Evolutionary conservation across 2,888 invertebrate species (phyloP).

Genomic region (Ochropacha duplaris): DNA sequence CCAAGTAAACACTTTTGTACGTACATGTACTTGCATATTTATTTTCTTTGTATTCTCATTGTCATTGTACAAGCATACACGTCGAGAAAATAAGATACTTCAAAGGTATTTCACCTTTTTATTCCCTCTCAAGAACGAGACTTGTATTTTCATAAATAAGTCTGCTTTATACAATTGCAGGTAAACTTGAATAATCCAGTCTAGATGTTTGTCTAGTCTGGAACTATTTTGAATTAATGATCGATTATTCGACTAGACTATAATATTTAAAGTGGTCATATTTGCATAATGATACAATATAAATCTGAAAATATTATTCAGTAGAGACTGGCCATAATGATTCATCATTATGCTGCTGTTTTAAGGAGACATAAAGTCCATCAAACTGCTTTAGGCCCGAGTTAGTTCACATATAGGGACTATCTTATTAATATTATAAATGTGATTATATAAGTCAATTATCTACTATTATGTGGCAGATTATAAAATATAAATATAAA

Average conservation of each 20-base stretch:
- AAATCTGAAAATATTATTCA: too few relatives aligned
- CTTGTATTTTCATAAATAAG: conserved; percentile 4
- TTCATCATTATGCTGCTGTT: too few relatives aligned
- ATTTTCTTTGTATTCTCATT: background rate
- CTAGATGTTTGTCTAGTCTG: background rate
- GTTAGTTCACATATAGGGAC: too few relatives aligned
- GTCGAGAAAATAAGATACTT: conserved; percentile 35
- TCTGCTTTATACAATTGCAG: background rate
- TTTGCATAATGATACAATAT: too few relatives aligned
- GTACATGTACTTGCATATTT: background rate
- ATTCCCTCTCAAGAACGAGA: conserved; percentile 21
- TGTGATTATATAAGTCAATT: too few relatives aligned
- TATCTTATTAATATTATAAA: too few relatives aligned
- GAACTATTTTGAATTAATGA: background rate
- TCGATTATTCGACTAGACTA: background rate
- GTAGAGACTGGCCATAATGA: too few relatives aligned
- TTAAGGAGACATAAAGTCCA: too few relatives aligned
- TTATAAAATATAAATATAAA: too few relatives aligned
- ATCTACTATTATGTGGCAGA: too few relatives aligned
- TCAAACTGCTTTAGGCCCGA: too few relatives aligned
- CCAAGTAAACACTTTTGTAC: background rate
- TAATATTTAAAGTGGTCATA: too few relatives aligned
- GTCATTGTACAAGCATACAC: conserved; percentile 8
- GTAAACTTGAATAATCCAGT: background rate
- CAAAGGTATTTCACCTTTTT: conserved; percentile 42